Evolutionary conservation across 2,113 vertebrate genomes (phyloP), one percentile per base, ranked within the genome.

Genomic region (Dipodomys ordii): DNA sequence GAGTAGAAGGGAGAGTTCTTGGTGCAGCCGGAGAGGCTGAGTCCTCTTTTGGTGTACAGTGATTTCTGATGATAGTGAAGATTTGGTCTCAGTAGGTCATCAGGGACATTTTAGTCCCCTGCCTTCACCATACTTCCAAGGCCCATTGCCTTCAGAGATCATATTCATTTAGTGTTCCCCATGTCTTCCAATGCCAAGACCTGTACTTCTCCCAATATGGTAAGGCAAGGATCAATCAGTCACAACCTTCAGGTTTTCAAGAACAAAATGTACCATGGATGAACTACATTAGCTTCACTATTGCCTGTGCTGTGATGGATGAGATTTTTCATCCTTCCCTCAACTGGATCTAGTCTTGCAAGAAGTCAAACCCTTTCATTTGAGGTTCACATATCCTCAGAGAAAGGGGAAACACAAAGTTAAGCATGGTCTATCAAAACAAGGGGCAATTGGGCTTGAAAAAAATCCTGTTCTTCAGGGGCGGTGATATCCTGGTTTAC

Each of bases 391-490:
- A 77, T 82, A 7, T 95, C 32, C 91, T 65, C 81, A 83, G 64
- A 88, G 82, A 71, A 68, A 84, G 74, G 28, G 49, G 86, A 92
- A 27, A 23, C 39, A 44, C 46, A 53, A 92, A 94, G 87, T 87
- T 65, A 85, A 77, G 60, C 13, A 60, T 2, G 74, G 49, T 39
- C 60, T 72, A 68, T 92, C 78, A 64, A 93, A 93, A 94, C 84
- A 93, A 94, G 80, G 90, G 65, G 49, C 90, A 96, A 79, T 35
- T 95, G 78, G 10, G 92, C 92, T 94, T 92, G 67, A 93, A 88
- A 57, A 57, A 96, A 97, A 81, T 88, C 65, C 80, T 71, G 79
- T 87, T 96, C 94, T 95, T 96, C 80, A 95, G 96, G 93, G 95
- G 65, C 25, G 92, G 49, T 72, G 97, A 97, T 96, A 96, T 69